Base-by-base conservation (phyloP, 2,797 vertebrate species). In the Tolypeutes matacus region DNA sequence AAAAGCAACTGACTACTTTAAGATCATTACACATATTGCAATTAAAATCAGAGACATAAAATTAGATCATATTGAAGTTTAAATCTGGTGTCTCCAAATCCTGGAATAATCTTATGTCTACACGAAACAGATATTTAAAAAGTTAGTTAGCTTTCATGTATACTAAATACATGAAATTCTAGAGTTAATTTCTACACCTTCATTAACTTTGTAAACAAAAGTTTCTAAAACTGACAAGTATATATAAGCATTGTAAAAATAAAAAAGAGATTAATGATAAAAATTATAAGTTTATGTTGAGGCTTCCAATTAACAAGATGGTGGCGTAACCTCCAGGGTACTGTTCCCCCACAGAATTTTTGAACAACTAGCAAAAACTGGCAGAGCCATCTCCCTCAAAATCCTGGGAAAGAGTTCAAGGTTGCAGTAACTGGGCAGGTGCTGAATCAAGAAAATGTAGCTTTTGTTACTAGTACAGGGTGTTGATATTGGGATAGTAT, bases 181-280 rank as follows among this genome's bases (percentile, higher is more conserved):
- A 36, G 56, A 62, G 58, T 62, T 87, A 65, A 76, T 58, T 89
- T 56, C 60, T 42, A 60, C n/a, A n/a, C n/a, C n/a, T n/a, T n/a
- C n/a, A n/a, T n/a, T n/a, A 51, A 17, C 7, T 89, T 65, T 53
- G 25, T 2, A 18, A 53, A 65, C 17, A 77, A 53, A 46, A 18
- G 13, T 51, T 62, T 70, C 80, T n/a, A 51, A 2, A 39, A 42
- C 27, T 29, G 36, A 29, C 60, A 67, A 69, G 21, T 7, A 60
- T 3, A 42, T 69, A 27, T n/a, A 58, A 56, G 23, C 21, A 12
- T 25, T 29, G 4, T 11, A 58, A 34, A 77, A 7, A 75, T 17
- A n/a, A 46, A 39, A 25, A 29, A 31, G 27, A 27, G 29, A 58
- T 60, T 60, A 60, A 64, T 3, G 60, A 56, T 60, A 15, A 60